Evolutionary conservation across 2,888 invertebrate genomes (phyloP).

Genomic region (Drosophila paramelanica): DNA sequence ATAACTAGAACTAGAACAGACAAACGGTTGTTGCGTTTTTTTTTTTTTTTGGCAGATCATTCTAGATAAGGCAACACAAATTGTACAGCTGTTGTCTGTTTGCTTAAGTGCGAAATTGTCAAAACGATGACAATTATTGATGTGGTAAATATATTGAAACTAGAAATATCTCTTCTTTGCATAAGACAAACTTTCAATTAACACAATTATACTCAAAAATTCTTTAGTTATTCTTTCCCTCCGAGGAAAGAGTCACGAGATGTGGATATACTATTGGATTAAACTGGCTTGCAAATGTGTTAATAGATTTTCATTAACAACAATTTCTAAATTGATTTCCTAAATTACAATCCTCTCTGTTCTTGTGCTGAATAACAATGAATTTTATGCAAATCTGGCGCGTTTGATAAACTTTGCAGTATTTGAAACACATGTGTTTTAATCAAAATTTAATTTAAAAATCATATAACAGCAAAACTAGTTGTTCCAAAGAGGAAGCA

Average conservation of each 20-base stretch:
- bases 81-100: conserved; percentile 11
- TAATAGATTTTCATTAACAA: conserved; percentile 18
- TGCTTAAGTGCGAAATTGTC: conserved; percentile 9
- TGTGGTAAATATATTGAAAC: background rate
- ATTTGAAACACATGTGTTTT: background rate
- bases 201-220: background rate
- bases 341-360: background rate
- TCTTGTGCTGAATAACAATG: background rate
- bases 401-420: background rate
- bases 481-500: too few relatives aligned
- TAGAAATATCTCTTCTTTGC: background rate
- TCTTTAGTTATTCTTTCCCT: background rate
- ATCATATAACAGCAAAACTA: too few relatives aligned
- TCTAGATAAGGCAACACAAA: conserved; percentile 6
- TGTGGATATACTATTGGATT: background rate
- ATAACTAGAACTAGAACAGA: background rate
- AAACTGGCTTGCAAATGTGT: conserved; percentile 28
- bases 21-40: background rate
- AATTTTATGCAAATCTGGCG: too few relatives aligned
- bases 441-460: too few relatives aligned
- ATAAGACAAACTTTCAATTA: conserved; percentile 3
- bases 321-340: background rate
- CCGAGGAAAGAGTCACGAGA: conserved; percentile 2
- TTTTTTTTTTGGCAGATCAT: background rate
- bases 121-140: background rate